Evolutionary conservation across 2,888 invertebrate genomes (phyloP).

Genomic region (Heliconius aoede): DNA sequence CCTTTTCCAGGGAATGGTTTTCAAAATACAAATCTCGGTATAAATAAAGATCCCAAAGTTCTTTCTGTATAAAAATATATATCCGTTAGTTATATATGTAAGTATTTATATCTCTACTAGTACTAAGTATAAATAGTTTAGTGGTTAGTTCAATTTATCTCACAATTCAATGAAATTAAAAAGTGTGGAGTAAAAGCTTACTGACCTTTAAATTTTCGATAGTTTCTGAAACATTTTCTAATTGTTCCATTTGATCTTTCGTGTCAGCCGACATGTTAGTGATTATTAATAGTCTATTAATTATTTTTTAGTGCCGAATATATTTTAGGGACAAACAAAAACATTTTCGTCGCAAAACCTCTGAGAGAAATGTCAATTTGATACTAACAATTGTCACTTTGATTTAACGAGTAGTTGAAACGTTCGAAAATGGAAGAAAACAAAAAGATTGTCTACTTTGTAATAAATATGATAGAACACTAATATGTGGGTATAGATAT

Average conservation of each 20-base stretch:
- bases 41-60: slow-evolving; percentile 85
- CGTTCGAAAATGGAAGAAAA: not conserved
- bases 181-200: not conserved
- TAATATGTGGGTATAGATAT: no score
- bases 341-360: slow-evolving; percentile 5
- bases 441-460: not conserved
- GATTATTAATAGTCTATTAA: slow-evolving; percentile 20
- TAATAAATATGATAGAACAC: no score
- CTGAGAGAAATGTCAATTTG: not conserved
- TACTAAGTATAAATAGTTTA: not conserved
- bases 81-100: not conserved
- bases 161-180: slow-evolving; percentile 13
- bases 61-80: slow-evolving; percentile 76
- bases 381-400: not conserved
- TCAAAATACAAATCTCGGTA: slow-evolving; percentile 92
- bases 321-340: slow-evolving; percentile 30
- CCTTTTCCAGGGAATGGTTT: slow-evolving; percentile 87
- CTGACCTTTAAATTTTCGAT: slow-evolving; percentile 66
- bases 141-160: slow-evolving; percentile 6
- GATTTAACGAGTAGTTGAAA: not conserved
- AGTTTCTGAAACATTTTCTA: slow-evolving; percentile 63
- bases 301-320: slow-evolving; percentile 24
- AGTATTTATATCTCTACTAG: not conserved
- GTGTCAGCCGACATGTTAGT: slow-evolving; percentile 60
- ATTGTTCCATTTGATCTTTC: slow-evolving; percentile 61